Conservation (phyloP, 2,113 vertebrate genomes). For the Zapus hudsonius region DNA sequence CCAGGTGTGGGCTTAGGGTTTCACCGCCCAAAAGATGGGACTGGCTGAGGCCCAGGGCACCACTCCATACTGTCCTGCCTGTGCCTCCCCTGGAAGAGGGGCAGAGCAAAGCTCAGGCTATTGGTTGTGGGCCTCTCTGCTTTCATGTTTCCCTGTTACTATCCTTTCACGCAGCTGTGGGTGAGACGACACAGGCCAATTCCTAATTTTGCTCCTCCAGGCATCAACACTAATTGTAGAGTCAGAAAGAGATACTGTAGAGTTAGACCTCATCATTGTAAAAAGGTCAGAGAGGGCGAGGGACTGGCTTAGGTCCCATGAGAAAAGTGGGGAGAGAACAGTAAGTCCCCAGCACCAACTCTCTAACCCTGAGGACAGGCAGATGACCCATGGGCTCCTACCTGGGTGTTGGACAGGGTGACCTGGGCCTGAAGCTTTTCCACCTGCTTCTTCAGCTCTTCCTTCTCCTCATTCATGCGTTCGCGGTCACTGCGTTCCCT, state of each 20-base stretch:
- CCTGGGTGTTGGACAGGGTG: slow-evolving; percentile 92
- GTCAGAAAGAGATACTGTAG: neutral
- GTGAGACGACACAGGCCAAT: neutral
- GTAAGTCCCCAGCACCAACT: neutral
- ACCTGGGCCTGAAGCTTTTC: slow-evolving; percentile 96
- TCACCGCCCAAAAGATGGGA: neutral
- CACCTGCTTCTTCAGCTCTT: slow-evolving; percentile 95
- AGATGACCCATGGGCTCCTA: slow-evolving; percentile 24
- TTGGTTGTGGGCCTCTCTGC: neutral
- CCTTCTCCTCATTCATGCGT: slow-evolving; percentile 99
- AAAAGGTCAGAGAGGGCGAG: neutral
- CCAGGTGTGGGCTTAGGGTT: neutral
- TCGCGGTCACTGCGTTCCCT: slow-evolving; percentile 96
- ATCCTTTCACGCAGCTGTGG: too few species aligned
- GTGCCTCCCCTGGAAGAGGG: neutral
- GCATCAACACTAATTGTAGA: neutral
- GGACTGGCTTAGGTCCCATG: neutral
- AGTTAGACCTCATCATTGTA: neutral
- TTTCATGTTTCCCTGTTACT: too few species aligned
- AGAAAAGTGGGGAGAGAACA: neutral
- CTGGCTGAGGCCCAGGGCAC: fast-evolving
- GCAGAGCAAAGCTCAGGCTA: neutral
- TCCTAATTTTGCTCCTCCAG: neutral
- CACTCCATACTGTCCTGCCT: neutral
- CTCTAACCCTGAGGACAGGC: neutral